phyloP scores from a whole-genome alignment of 2,113 vertebrate genomes.

The Ahaetulla prasina region DNA sequence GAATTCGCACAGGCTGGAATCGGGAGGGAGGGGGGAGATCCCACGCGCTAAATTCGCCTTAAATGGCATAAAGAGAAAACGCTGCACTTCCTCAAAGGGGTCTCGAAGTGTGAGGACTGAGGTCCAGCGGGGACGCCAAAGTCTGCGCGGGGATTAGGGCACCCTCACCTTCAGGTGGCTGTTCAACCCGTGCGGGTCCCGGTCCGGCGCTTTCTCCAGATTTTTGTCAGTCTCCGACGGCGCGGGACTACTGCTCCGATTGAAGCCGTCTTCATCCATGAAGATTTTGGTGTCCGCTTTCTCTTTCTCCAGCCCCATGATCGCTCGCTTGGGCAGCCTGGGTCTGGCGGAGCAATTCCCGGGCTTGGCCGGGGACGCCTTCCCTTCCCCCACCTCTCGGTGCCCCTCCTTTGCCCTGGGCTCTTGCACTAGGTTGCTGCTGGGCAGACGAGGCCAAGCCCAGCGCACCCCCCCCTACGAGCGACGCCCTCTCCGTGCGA shows the following conservation, averaged over 20 bases:
- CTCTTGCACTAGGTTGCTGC: too few relatives aligned
- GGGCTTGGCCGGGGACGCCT: background rate
- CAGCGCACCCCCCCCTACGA: background rate
- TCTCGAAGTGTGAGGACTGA: background rate
- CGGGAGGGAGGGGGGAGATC: too few relatives aligned
- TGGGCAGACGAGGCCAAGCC: background rate
- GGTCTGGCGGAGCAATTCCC: conserved; percentile 1
- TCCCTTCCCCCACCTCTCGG: background rate
- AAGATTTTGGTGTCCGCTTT: conserved; percentile 78
- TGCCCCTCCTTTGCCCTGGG: background rate
- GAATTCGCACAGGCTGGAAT: background rate
- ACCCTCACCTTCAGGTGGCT: conserved; percentile 78
- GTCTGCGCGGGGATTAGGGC: background rate
- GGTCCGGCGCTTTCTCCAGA: conserved; percentile 52
- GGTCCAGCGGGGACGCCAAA: background rate
- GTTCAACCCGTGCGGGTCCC: conserved; percentile 80
- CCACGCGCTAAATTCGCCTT: background rate
- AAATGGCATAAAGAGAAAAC: background rate
- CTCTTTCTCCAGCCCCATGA: conserved; percentile 87
- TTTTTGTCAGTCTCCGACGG: conserved; percentile 64
- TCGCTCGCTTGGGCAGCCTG: conserved; percentile 1
- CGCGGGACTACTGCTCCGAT: conserved; percentile 72
- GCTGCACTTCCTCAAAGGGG: background rate
- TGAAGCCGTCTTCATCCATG: conserved; percentile 81
- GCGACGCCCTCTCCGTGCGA: background rate